Conservation (phyloP, 1,140 invertebrate genomes). For the Drosophila nigromelanica region DNA sequence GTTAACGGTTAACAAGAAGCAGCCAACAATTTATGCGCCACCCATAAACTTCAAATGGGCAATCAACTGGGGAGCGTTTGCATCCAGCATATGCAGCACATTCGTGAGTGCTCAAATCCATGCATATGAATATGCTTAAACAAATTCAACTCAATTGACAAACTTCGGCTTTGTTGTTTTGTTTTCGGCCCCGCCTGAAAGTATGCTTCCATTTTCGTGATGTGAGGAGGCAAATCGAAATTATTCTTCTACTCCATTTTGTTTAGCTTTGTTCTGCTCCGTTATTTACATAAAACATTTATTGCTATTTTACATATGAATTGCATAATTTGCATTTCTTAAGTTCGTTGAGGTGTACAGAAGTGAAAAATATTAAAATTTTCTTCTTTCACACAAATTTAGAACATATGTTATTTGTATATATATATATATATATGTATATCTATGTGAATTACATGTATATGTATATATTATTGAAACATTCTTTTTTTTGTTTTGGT, state of each 20-base stretch:
- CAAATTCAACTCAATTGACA: not conserved
- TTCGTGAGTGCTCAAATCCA: constrained; percentile 1
- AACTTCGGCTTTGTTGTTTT: not conserved
- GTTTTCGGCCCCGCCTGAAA: constrained; percentile 10
- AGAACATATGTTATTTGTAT: not conserved
- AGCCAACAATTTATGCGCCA: constrained; percentile 32
- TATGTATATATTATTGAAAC: not conserved
- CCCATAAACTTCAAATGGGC: constrained; percentile 55
- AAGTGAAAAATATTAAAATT: constrained; percentile 40
- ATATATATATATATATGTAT: not conserved
- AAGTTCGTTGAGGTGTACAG: constrained; percentile 41
- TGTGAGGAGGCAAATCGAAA: too few species aligned
- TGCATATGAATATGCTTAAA: not conserved
- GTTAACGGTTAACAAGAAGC: not conserved
- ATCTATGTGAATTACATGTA: not conserved
- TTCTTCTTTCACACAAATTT: constrained; percentile 9
- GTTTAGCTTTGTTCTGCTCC: constrained; percentile 7
- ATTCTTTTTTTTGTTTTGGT: not conserved
- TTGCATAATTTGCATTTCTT: constrained; percentile 37
- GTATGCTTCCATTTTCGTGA: not conserved
- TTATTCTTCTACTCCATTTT: not conserved
- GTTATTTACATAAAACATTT: constrained; percentile 45
- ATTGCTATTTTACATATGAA: constrained; percentile 43
- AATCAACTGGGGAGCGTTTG: constrained; percentile 24
- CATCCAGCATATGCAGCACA: constrained; percentile 2